phyloP scores from a whole-genome alignment of 1,140 invertebrate genomes.

The Penaeus vannamei region DNA sequence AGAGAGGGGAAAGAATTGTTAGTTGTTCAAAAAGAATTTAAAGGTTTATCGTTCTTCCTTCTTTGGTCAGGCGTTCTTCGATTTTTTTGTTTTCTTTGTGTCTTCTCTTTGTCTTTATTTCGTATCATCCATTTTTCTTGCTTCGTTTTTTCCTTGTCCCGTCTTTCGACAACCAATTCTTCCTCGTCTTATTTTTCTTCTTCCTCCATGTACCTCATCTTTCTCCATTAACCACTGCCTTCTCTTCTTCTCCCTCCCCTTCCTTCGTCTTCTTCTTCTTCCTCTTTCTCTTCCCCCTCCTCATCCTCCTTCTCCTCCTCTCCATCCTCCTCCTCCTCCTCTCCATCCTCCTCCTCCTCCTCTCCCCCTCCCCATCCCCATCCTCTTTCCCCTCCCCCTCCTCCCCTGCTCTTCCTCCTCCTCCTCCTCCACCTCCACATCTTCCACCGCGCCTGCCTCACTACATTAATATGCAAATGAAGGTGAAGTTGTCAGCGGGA shows the following conservation, averaged over 20 bases:
- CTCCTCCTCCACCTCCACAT: conserved; percentile 14
- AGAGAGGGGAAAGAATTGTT: no score
- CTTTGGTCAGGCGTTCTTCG: neutral
- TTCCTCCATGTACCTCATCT: neutral
- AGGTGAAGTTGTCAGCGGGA: conserved; percentile 46
- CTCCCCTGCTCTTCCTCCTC: neutral
- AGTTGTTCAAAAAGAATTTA: no score
- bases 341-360: no score
- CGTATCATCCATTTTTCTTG: neutral
- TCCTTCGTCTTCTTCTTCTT: neutral
- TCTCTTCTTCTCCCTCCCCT: no score
- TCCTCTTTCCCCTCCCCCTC: neutral
- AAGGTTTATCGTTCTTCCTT: neutral
- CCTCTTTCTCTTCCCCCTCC: neutral
- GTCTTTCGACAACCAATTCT: neutral
- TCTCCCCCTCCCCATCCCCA: neutral
- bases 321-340: neutral
- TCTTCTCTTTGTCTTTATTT: neutral
- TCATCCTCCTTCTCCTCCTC: neutral
- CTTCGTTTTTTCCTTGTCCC: neutral
- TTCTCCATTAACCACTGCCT: neutral
- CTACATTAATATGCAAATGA: conserved; percentile 65
- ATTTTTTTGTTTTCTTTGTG: no score
- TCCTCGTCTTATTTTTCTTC: neutral
- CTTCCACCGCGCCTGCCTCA: neutral